These are phyloP conservation scores for Nerophis ophidion DNA, from an alignment of 2,113 vertebrate genomes.

Conservation along the genomic window DNA sequence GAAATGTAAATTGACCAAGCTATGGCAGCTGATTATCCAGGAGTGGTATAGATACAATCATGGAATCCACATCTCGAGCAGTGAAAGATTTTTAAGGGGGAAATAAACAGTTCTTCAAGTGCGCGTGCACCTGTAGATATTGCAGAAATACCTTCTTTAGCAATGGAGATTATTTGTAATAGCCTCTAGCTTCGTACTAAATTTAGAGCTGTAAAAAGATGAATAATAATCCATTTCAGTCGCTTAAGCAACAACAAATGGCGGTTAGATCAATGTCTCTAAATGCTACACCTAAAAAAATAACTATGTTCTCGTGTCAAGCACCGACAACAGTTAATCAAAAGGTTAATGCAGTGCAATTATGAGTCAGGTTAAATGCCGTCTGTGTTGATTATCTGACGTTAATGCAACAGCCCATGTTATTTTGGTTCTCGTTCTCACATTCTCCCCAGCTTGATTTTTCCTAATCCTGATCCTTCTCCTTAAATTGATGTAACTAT, in stretches of 20 bases:
- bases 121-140: background rate
- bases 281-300: background rate
- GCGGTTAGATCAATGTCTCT: background rate
- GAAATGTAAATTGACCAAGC: constrained; percentile 54
- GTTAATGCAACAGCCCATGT: constrained; percentile 14
- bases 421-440: constrained; percentile 45
- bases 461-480: constrained; percentile 85
- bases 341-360: constrained; percentile 3
- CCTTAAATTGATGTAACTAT: constrained; percentile 99
- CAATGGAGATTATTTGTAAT: constrained; percentile 3
- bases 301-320: background rate
- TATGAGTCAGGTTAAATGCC: constrained; percentile 1
- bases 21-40: constrained; percentile 51
- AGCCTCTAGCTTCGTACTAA: constrained; percentile 14
- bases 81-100: constrained; percentile 27
- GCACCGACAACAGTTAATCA: background rate
- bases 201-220: background rate
- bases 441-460: constrained; percentile 79
- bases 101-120: constrained; percentile 26
- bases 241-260: background rate
- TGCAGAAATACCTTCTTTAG: constrained; percentile 18
- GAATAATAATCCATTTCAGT: constrained; percentile 1
- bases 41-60: constrained; percentile 53
- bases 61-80: constrained; percentile 39
- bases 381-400: constrained; percentile 5